These are phyloP conservation scores for Ptiloglossa arizonensis DNA, from an alignment of 1,140 invertebrate genomes.

Conservation along the genomic window DNA sequence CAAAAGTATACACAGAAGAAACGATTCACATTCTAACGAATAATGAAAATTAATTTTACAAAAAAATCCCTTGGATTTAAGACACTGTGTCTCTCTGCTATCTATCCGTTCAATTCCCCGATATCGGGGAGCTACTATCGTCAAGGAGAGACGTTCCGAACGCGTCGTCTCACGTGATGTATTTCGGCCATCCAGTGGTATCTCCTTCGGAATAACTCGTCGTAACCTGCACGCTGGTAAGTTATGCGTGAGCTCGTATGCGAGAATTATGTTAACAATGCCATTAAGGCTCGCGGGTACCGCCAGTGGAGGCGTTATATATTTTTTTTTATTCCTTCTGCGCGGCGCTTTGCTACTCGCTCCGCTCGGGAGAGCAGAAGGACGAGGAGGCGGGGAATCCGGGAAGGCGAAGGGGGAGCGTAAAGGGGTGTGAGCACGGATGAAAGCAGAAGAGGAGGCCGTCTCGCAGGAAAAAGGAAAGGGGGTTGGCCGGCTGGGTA, in stretches of 20 bases:
- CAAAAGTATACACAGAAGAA: too few relatives aligned
- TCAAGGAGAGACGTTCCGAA: not conserved
- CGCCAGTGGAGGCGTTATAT: constrained; percentile 56
- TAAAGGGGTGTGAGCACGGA: constrained; percentile 40
- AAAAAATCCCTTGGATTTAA: too few relatives aligned
- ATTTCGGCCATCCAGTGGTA: constrained; percentile 31
- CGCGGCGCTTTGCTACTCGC: too few relatives aligned
- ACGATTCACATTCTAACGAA: too few relatives aligned
- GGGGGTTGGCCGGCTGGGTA: constrained; percentile 28
- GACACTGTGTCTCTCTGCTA: too few relatives aligned
- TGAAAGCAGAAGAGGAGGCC: constrained; percentile 23
- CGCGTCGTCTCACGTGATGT: constrained; percentile 19
- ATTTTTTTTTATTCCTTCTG: constrained; percentile 55
- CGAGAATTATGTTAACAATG: constrained; percentile 74
- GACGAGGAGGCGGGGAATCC: too few relatives aligned
- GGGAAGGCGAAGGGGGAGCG: too few relatives aligned
- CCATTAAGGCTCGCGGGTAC: constrained; percentile 70
- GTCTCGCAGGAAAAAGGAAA: not conserved
- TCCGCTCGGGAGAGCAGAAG: not conserved
- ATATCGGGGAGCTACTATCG: not conserved
- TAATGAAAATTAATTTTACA: too few relatives aligned
- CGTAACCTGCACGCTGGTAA: constrained; percentile 46
- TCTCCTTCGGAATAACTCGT: constrained; percentile 64
- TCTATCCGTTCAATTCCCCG: too few relatives aligned
- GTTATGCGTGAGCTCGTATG: constrained; percentile 55